Base-by-base conservation (phyloP, 2,888 invertebrate genomes). In the Acleris laterana region DNA sequence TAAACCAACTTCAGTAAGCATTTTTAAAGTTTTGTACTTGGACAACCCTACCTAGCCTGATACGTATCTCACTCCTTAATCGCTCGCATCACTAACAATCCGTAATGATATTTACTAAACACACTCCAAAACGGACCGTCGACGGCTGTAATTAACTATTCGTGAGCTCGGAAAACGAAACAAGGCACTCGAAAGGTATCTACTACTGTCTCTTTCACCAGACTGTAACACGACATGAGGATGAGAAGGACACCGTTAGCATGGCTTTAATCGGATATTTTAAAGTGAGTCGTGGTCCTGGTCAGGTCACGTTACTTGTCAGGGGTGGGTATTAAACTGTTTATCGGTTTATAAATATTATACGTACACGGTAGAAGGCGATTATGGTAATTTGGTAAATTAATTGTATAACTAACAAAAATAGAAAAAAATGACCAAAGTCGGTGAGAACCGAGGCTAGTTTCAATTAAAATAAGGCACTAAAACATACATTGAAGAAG, bases 81-180 rank as follows among this genome's bases (percentile, higher is more conserved):
- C 85, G 85, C 83, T 84, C 81, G 77, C 79, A 81, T 80, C 82
- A 77, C 77, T 83, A 83, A 83, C 83, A 82, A 83, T 82, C 80
- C 80, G 74, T 85, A 84, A 87, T 85, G 78, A 84, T 83, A 82
- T 81, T 80, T 78, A 83, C 83, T 82, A 84, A 85, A 85, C 84
- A 87, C 85, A 87, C 84, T 87, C 78, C 72, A 80, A 81, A 83
- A 79, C 74, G 70, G 71, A 68, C 78, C 73, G 74, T 81, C 83
- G 85, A 86, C 82, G 82, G 72, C 71, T 79, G 76, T 74, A 77
- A 82, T 82, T 80, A 81, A 80, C 74, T 78, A 74, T 79, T 75
- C 73, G 73, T 68, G 75, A 73, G 70, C 75, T 70, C 69, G 73
- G 72, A 72, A 11, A 38, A 9, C 13, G 38, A 38, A 38, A 38